Evolutionary conservation across 2,888 invertebrate species (phyloP).

Genomic region (Lithophane socia): DNA sequence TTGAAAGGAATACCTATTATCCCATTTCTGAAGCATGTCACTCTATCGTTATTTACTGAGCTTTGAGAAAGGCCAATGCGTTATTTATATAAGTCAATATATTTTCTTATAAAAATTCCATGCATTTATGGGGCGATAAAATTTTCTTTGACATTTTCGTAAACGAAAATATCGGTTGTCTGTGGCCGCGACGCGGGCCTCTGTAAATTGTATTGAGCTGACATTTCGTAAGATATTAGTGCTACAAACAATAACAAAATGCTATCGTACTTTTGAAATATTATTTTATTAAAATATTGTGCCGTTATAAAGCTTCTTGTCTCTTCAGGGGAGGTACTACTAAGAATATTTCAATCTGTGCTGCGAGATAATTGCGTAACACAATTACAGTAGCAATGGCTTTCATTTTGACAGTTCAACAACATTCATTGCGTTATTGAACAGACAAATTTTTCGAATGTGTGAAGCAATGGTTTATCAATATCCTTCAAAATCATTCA

Average conservation of each 20-base stretch:
- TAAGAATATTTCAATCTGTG: background rate
- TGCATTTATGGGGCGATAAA: constrained; percentile 62
- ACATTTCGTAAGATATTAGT: constrained; percentile 56
- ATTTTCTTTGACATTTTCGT: constrained; percentile 62
- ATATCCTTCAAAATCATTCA: too few relatives aligned
- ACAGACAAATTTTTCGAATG: too few relatives aligned
- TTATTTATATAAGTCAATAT: constrained; percentile 53
- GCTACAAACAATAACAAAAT: constrained; percentile 51
- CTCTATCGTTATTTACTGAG: constrained; percentile 48
- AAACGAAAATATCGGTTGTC: constrained; percentile 57
- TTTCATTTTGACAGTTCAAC: too few relatives aligned
- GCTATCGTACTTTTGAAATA: constrained; percentile 33
- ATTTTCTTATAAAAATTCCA: constrained; percentile 63
- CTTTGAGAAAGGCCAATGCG: constrained; percentile 36
- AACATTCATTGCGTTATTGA: too few relatives aligned
- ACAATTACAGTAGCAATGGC: too few relatives aligned
- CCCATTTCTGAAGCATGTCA: constrained; percentile 26
- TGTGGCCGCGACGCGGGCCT: constrained; percentile 38
- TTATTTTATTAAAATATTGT: constrained; percentile 22
- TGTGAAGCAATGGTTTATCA: too few relatives aligned
- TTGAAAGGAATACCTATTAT: constrained; percentile 35
- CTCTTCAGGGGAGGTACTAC: background rate
- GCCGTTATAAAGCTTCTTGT: background rate
- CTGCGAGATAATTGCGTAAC: too few relatives aligned
- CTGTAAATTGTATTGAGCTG: constrained; percentile 58